Evolutionary conservation across 2,113 vertebrate species (phyloP).

Genomic region (Pelodiscus sinensis): DNA sequence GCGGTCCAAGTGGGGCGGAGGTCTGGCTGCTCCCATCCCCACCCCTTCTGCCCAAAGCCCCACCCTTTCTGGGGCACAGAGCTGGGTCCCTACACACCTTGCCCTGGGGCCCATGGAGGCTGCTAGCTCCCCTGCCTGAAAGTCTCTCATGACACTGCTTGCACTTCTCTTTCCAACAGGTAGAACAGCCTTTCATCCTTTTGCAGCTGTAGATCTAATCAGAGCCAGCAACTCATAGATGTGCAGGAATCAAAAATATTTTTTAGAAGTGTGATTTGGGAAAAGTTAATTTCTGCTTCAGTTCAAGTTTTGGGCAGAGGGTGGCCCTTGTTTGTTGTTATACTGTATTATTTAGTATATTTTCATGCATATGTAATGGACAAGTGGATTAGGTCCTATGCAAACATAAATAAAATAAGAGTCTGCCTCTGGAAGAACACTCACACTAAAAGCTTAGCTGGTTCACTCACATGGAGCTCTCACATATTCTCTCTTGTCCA

Average conservation of each 20-base stretch:
- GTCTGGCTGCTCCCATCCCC: too few species aligned
- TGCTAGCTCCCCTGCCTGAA: not conserved
- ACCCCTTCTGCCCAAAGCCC: too few species aligned
- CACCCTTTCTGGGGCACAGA: too few species aligned
- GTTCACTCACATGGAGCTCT: not conserved
- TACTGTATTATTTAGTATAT: not conserved
- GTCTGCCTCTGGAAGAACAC: not conserved
- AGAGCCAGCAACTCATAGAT: not conserved
- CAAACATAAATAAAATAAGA: not conserved
- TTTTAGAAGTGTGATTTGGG: not conserved
- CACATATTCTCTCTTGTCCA: not conserved
- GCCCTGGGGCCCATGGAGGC: too few species aligned
- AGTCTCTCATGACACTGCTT: not conserved
- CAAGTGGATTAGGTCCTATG: not conserved
- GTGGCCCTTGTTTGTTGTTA: not conserved
- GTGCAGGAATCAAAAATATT: not conserved
- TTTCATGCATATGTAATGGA: not conserved
- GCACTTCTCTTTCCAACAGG: not conserved
- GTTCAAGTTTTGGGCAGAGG: not conserved
- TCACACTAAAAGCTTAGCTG: not conserved
- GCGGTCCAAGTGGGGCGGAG: too few species aligned
- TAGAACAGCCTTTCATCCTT: not conserved
- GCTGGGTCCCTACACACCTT: too few species aligned
- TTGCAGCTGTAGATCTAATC: not conserved
- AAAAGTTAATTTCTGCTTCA: not conserved